phyloP scores from a whole-genome alignment of 2,888 invertebrate genomes.

The Brachynemurus nebulosus region DNA sequence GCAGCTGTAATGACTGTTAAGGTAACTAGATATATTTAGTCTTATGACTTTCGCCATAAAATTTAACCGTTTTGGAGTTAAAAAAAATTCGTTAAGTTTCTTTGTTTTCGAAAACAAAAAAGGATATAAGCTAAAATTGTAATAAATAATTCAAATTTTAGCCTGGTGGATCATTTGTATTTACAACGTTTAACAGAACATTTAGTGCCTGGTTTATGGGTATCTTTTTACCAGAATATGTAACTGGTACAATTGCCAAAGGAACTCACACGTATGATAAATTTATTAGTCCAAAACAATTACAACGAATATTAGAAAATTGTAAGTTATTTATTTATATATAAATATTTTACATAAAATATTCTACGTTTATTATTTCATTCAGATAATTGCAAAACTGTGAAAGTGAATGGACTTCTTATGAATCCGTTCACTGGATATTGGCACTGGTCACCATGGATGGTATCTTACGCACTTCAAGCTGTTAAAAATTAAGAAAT shows the following conservation, averaged over 20 bases:
- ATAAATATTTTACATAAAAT: too few species aligned
- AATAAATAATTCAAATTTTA: too few species aligned
- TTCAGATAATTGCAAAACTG: constrained; percentile 56
- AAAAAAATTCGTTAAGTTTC: too few species aligned
- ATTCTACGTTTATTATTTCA: too few species aligned
- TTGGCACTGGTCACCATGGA: constrained; percentile 59
- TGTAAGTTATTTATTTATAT: too few species aligned
- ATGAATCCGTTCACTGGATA: constrained; percentile 53
- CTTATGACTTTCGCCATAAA: too few species aligned
- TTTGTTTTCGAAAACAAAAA: too few species aligned
- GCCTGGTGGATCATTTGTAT: constrained; percentile 53
- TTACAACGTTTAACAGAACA: constrained; percentile 54
- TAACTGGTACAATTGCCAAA: constrained; percentile 54
- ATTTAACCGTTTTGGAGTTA: too few species aligned
- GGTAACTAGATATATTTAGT: too few species aligned
- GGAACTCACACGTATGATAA: constrained; percentile 89
- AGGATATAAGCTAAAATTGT: too few species aligned
- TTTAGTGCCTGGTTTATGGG: constrained; percentile 48
- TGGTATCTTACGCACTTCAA: constrained; percentile 50
- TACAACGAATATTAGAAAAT: constrained; percentile 54
- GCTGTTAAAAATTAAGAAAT: constrained; percentile 17
- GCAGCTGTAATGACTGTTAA: constrained; percentile 50
- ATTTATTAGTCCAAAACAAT: constrained; percentile 66
- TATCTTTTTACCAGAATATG: constrained; percentile 64
- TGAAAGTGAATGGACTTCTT: constrained; percentile 54